Conservation (phyloP, 2,113 vertebrate genomes). For the Atractosteus spatula region DNA sequence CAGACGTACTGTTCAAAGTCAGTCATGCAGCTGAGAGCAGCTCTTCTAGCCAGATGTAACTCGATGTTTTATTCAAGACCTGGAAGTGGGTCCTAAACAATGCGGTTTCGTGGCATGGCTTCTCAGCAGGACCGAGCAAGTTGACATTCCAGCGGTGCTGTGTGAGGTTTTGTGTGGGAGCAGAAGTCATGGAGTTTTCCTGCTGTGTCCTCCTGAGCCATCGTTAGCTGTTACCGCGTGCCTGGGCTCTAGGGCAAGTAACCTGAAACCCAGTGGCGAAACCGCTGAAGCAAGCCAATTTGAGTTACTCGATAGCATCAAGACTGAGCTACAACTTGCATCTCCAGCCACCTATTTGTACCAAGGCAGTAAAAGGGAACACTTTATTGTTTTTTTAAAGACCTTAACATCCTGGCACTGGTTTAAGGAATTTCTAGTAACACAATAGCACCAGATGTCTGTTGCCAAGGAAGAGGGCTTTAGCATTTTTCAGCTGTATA, state of each 20-base stretch:
- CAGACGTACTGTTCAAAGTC: too few relatives aligned
- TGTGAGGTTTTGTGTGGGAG: not conserved
- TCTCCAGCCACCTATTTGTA: constrained; percentile 17
- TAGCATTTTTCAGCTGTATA: constrained; percentile 43
- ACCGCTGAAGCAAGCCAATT: constrained; percentile 26
- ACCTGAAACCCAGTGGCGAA: constrained; percentile 19
- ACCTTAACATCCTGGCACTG: constrained; percentile 48
- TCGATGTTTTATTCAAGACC: too few relatives aligned
- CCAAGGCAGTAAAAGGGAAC: constrained; percentile 5
- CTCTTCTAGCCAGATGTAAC: too few relatives aligned
- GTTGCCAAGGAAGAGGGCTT: constrained; percentile 27
- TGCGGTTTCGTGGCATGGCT: not conserved
- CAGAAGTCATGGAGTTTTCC: constrained; percentile 13
- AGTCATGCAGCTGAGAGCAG: too few relatives aligned
- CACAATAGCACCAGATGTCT: constrained; percentile 47
- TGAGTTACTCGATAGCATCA: constrained; percentile 21
- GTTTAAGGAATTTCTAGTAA: constrained; percentile 50
- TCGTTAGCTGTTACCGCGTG: constrained; percentile 11
- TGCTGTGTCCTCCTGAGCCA: not conserved
- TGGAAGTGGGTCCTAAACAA: constrained; percentile 1
- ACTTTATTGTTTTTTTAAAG: not conserved
- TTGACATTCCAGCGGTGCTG: not conserved
- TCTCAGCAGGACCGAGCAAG: constrained; percentile 13
- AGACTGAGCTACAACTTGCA: constrained; percentile 2
- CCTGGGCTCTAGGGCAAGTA: not conserved